Conservation (phyloP, 2,797 vertebrate genomes). For the Sphenodon punctatus region DNA sequence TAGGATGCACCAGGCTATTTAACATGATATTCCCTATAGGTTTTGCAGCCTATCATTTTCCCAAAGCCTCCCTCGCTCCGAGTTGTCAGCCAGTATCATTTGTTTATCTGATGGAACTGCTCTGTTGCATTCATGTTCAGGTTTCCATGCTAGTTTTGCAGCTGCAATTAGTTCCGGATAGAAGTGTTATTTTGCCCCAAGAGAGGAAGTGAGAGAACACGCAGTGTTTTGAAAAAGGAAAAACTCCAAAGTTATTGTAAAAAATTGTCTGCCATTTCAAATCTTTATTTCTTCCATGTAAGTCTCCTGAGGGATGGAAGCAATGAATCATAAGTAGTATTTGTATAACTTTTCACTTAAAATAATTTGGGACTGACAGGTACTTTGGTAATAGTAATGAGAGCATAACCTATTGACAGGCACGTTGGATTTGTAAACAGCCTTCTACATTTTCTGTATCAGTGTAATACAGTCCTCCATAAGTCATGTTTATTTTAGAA, state of each 20-base stretch:
- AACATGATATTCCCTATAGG: background rate
- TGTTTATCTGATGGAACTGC: background rate
- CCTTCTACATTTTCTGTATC: background rate
- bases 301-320: background rate
- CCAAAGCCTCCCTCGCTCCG: background rate
- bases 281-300: background rate
- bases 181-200: background rate
- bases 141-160: background rate
- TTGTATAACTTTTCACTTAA: background rate
- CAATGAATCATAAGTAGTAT: background rate
- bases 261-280: background rate
- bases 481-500: background rate
- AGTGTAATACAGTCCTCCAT: background rate
- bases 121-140: background rate
- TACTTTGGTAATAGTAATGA: accelerated
- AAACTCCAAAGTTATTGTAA: accelerated
- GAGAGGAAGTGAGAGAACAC: background rate
- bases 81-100: background rate
- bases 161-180: background rate
- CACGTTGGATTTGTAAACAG: background rate
- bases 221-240: accelerated
- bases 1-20: background rate
- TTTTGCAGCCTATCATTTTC: background rate
- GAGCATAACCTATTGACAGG: background rate
- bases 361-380: background rate